Evolutionary conservation across 2,797 vertebrate species (phyloP), one percentile per base, ranked within the genome.

Genomic region (Vultur gryphus): DNA sequence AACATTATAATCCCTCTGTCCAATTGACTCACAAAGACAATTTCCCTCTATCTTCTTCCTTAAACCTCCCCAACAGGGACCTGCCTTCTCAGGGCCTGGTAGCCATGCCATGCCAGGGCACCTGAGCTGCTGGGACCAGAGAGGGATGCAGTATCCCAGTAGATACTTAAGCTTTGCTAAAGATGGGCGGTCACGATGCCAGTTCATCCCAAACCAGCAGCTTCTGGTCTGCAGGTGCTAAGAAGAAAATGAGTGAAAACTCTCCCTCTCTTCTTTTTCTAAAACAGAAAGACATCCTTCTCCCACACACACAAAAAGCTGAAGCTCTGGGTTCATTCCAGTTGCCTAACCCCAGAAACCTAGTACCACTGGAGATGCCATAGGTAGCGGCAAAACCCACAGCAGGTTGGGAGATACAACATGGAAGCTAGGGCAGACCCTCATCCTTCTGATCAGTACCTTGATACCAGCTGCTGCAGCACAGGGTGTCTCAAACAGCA

Each of bases 381-480:
- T 0, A 55, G 48, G 13, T 4, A 77, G 43, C 7, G 37, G 10
- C 16, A 90, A 95, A 92, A 55, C 7, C 17, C 35, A 35, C 0
- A 0, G 20, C 16, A 80, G 44, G 7, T 10, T 59, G 13, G 13
- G 61, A 86, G 12, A 62, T 46, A 39, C 2, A 49, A 67, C 16
- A 25, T 0, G 5, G 14, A 75, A 87, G 37, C 16, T 33, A 33
- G 0, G 0, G 28, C 11, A 90, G 58, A 82, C 6, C 13, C 15
- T 93, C 58, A 57, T 19, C 16, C 13, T 84, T 64, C 73, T 43
- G 11, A 69, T 35, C 12, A 31, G 65, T 12, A 61, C 43, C 44
- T 83, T 78, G 48, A 67, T 41, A 59, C 5, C 46, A 92, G 18
- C 37, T 84, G 57, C 43, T 84, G 71, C 70, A 66, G 66, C 41